Base-by-base conservation (phyloP, 2,113 vertebrate genomes). In the Serinus canaria region DNA sequence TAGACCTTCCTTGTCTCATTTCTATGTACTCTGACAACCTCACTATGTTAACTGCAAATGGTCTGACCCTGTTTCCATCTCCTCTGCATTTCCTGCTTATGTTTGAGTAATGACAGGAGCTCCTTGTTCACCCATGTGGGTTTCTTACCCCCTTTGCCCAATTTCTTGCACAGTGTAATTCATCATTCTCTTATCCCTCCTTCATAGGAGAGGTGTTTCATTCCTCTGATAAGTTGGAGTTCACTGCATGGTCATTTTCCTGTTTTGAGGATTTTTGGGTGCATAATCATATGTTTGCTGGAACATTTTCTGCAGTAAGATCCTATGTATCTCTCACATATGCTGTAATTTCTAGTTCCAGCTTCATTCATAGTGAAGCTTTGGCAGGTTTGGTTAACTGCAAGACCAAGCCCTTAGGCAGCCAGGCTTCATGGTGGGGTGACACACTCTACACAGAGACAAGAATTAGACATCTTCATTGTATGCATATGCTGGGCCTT, bases 331-430 rank as follows among this genome's bases (percentile, higher is more conserved):
- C 19, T 64, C 39, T 46, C 31, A 41, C 0, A 1, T 41, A 22
- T 60, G 22, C 50, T 84, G 21, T 24, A 52, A 53, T 75, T 59
- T 46, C 12, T 50, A 27, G 17, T 28, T 84, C 37, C 25, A 82
- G 0, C 25, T 82, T 43, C 0, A 2, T 59, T 77, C 30, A 23
- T 15, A 31, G 15, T 23, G 15, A 19, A 43, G 14, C 25, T 92
- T 79, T 59, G 12, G 13, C 18, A 35, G 0, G 0, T 7, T 27
- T 7, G 1, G 20, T 55, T 66, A 79, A 75, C 12, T 2, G 0
- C 41, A 79, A 88, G 31, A 39, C 10, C 35, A 85, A 76, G 50
- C 8, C 46, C 23, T 83, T 52, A 53, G 12, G 43, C 75, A 93
- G 68, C 3, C 9, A 63, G 18, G 19, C 39, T 84, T 43, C 13